phyloP scores from a whole-genome alignment of 2,113 vertebrate species.

The Corythornis vintsioides region DNA sequence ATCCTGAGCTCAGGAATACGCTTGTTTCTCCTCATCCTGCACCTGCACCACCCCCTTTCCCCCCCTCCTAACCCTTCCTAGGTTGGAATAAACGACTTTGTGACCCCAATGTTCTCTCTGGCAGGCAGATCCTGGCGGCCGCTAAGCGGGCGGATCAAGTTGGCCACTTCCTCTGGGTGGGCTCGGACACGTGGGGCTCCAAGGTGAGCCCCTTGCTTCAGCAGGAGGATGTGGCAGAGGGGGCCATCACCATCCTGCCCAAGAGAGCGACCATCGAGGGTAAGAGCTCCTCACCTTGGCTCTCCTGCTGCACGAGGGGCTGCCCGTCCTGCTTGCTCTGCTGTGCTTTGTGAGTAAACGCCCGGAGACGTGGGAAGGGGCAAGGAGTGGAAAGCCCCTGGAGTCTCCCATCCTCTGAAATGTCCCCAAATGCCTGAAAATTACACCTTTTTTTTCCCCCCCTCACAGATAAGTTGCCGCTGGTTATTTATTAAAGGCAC shows the following conservation, averaged over 20 bases:
- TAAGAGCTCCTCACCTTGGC: slow-evolving; percentile 44
- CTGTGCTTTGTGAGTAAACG: rapidly evolving
- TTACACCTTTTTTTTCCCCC: neutral
- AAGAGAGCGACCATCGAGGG: slow-evolving; percentile 90
- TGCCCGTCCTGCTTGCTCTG: rapidly evolving
- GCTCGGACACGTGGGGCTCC: slow-evolving; percentile 97
- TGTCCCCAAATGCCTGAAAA: neutral
- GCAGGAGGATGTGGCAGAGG: slow-evolving; percentile 89
- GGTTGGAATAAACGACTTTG: neutral
- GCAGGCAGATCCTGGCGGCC: slow-evolving; percentile 91
- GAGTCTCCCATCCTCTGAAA: neutral
- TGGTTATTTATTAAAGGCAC: neutral
- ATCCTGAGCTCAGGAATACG: neutral
- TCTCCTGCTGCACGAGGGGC: neutral
- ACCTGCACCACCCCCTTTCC: neutral
- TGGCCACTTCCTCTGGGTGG: slow-evolving; percentile 95
- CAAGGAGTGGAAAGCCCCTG: neutral
- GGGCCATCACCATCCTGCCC: slow-evolving; percentile 93
- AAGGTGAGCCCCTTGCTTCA: slow-evolving; percentile 87
- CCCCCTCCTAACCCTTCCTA: neutral
- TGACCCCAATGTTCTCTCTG: neutral
- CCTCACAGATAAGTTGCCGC: neutral
- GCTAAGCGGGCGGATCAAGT: slow-evolving; percentile 88
- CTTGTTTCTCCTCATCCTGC: neutral
- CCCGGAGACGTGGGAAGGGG: neutral